A percentile compares a stretch with the other conserved stretches of the same genome.
phyloP scores from a whole-genome alignment of 2,888 invertebrate species.

The Ischnura elegans region DNA sequence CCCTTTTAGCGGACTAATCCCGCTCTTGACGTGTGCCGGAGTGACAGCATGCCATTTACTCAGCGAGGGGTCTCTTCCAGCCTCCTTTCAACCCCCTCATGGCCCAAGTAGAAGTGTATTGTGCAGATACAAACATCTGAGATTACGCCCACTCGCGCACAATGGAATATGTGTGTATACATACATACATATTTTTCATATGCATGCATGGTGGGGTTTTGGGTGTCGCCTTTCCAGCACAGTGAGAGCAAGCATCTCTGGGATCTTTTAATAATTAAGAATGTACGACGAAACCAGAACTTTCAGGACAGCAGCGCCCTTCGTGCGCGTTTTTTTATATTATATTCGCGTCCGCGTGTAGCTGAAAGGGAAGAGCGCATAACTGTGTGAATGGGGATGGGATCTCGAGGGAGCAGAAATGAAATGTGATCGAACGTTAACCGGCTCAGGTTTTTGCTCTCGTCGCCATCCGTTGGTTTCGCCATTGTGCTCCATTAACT shows the following conservation, averaged over 20 bases:
- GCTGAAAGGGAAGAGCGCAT: background rate
- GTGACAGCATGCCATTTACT: conserved; percentile 34
- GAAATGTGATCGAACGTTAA: conserved; percentile 26
- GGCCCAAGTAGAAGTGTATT: background rate
- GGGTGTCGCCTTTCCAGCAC: conserved; percentile 1
- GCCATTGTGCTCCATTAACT: conserved; percentile 20
- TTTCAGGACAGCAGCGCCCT: background rate
- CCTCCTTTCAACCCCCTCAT: background rate
- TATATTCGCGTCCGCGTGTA: background rate
- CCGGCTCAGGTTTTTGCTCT: background rate
- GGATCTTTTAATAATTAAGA: conserved; percentile 15
- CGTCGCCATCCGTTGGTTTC: background rate
- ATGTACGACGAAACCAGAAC: background rate
- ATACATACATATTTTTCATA: background rate
- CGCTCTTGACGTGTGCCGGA: background rate
- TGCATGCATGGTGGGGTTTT: background rate
- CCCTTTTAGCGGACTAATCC: conserved; percentile 8
- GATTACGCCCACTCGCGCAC: background rate
- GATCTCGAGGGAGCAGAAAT: background rate
- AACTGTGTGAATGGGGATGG: background rate
- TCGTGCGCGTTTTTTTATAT: background rate
- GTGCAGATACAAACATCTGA: background rate
- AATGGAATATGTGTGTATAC: background rate
- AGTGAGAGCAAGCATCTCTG: background rate
- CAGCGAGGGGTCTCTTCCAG: background rate